Conservation (phyloP, 2,797 vertebrate genomes). For the Tarsius wallacei region DNA sequence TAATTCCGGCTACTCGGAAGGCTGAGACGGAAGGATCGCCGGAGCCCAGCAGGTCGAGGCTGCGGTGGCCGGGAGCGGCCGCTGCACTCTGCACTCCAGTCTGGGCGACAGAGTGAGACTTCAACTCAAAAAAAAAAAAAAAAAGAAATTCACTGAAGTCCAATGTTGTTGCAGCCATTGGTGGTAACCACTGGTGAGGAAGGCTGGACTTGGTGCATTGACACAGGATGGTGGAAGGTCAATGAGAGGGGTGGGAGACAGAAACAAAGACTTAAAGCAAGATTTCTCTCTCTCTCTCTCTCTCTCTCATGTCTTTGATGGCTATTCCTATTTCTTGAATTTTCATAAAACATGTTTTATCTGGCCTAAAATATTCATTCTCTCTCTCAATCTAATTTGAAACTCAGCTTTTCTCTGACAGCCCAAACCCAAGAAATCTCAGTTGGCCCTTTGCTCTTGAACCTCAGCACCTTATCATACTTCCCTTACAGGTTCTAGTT, state of each 20-base stretch:
- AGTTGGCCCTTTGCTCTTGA: background rate
- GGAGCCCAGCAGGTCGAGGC: background rate
- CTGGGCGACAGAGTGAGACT: background rate
- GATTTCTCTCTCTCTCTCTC: background rate
- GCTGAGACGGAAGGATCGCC: background rate
- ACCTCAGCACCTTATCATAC: background rate
- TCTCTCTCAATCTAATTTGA: constrained; percentile 2
- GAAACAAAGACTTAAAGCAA: background rate
- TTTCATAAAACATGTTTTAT: constrained; percentile 5
- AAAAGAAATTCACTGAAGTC: too few relatives aligned
- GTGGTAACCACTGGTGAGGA: background rate
- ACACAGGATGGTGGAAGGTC: background rate
- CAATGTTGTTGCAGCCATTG: too few relatives aligned
- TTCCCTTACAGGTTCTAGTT: background rate
- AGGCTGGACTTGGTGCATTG: background rate
- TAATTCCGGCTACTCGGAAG: background rate
- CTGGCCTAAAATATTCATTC: constrained; percentile 22
- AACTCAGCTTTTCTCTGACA: background rate
- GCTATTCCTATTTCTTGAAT: background rate
- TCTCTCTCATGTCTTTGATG: background rate
- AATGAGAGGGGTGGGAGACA: background rate
- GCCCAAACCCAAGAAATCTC: background rate
- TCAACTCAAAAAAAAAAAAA: background rate
- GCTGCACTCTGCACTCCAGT: background rate
- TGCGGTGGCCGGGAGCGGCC: background rate